Conservation (phyloP, 2,888 invertebrate genomes). For the Cybosia mesomella region DNA sequence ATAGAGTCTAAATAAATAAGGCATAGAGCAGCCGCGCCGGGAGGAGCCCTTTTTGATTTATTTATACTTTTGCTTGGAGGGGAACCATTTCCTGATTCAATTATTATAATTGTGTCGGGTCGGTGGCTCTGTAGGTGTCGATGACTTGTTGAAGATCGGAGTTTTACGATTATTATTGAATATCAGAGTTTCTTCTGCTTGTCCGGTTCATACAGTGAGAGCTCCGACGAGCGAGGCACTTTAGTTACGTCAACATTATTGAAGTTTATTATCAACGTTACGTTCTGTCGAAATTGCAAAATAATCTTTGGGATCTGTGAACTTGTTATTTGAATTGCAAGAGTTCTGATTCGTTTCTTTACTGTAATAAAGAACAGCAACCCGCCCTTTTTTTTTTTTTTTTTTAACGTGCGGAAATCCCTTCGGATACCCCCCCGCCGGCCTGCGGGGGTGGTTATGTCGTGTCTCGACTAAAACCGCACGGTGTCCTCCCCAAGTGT, state of each 20-base stretch:
- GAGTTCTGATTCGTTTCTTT: constrained; percentile 23
- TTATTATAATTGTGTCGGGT: constrained; percentile 73
- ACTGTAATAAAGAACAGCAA: neutral
- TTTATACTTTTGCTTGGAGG: constrained; percentile 67
- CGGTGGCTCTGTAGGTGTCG: constrained; percentile 46
- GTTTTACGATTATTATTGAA: constrained; percentile 58
- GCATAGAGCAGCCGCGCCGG: constrained; percentile 19
- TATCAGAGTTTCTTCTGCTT: constrained; percentile 49
- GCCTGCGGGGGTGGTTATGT: too few relatives aligned
- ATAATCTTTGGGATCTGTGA: constrained; percentile 37
- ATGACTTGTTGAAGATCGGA: constrained; percentile 43
- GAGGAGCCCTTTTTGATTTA: constrained; percentile 71
- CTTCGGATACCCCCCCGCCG: too few relatives aligned
- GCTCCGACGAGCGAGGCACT: constrained; percentile 43
- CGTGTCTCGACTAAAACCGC: too few relatives aligned
- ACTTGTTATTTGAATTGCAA: constrained; percentile 34
- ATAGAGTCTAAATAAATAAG: constrained; percentile 62
- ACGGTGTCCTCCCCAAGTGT: too few relatives aligned
- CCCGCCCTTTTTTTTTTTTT: too few relatives aligned
- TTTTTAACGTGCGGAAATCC: too few relatives aligned
- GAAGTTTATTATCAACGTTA: constrained; percentile 29
- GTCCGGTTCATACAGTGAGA: constrained; percentile 9
- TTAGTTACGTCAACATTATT: constrained; percentile 29
- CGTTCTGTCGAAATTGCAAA: constrained; percentile 33
- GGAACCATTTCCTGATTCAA: constrained; percentile 78